Conservation (phyloP, 2,888 invertebrate genomes). For the Sialis fuliginosa region DNA sequence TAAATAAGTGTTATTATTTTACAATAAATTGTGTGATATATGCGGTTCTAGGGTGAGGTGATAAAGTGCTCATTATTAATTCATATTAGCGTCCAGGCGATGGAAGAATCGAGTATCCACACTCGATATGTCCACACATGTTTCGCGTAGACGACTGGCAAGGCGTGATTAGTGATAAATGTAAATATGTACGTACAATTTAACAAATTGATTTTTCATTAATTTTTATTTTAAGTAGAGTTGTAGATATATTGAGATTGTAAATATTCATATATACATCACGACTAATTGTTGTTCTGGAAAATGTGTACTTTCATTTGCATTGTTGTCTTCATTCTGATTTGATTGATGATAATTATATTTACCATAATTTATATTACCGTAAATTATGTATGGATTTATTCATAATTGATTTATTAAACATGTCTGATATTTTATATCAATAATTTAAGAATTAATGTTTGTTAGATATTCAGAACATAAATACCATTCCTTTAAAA, state of each 20-base stretch:
- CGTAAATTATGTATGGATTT: too few relatives aligned
- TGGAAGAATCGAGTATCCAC: not conserved
- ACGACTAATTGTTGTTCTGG: not conserved
- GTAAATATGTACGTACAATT: conserved; percentile 4
- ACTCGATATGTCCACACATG: not conserved
- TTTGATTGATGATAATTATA: not conserved
- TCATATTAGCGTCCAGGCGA: not conserved
- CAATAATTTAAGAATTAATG: too few relatives aligned
- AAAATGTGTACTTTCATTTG: not conserved
- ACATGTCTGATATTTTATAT: too few relatives aligned
- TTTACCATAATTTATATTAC: too few relatives aligned
- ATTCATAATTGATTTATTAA: too few relatives aligned
- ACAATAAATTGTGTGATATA: conserved; percentile 3
- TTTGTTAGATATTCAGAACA: too few relatives aligned
- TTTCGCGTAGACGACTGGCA: conserved; percentile 1
- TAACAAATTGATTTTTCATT: conserved; percentile 2
- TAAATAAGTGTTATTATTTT: not conserved
- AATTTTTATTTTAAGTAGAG: not conserved
- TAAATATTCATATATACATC: not conserved
- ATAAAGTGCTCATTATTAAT: conserved; percentile 4
- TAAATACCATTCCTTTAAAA: too few relatives aligned
- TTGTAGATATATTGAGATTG: not conserved
- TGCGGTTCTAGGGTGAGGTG: not conserved
- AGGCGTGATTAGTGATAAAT: conserved; percentile 3
- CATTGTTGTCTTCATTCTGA: not conserved